phyloP scores from a whole-genome alignment of 92 coral and sea anemone genomes.

The Bergia puertoricense region DNA sequence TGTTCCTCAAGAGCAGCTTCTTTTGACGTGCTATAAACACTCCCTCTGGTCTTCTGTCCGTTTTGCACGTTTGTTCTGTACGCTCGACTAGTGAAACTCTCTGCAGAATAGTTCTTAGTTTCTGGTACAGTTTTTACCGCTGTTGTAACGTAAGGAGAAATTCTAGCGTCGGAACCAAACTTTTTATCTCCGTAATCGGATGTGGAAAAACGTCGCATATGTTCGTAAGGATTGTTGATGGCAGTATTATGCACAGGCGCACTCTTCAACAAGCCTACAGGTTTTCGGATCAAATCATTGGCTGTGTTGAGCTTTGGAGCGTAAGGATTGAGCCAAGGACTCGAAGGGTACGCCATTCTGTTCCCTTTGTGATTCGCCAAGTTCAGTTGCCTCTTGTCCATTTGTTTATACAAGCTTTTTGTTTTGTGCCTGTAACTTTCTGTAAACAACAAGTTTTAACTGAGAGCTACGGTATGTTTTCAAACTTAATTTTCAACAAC shows the following conservation, averaged over 20 bases:
- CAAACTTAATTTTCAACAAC: background rate
- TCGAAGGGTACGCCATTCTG: background rate
- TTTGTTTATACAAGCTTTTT: slow-evolving; percentile 2
- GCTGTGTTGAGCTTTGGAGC: background rate
- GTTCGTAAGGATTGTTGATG: background rate
- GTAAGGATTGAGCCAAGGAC: background rate
- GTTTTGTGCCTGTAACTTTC: slow-evolving; percentile 26
- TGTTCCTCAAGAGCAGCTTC: slow-evolving; percentile 29
- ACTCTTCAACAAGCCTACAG: background rate
- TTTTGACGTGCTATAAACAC: background rate
- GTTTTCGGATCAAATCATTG: background rate
- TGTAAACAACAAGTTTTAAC: slow-evolving; percentile 11
- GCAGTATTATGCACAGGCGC: background rate
- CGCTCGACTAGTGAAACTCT: background rate
- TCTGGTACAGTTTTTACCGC: background rate
- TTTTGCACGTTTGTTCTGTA: background rate
- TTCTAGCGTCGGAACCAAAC: background rate
- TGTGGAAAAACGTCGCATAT: background rate
- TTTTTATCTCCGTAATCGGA: background rate
- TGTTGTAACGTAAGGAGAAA: background rate
- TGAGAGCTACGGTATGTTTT: background rate
- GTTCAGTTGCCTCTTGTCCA: slow-evolving; percentile 2
- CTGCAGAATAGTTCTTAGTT: background rate
- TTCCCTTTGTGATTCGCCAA: background rate
- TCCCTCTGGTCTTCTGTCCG: background rate